A percentile compares a stretch with the other conserved stretches of the same genome.
phyloP scores from a whole-genome alignment of 2,797 vertebrate genomes.

The Gymnoscopelus braueri region DNA sequence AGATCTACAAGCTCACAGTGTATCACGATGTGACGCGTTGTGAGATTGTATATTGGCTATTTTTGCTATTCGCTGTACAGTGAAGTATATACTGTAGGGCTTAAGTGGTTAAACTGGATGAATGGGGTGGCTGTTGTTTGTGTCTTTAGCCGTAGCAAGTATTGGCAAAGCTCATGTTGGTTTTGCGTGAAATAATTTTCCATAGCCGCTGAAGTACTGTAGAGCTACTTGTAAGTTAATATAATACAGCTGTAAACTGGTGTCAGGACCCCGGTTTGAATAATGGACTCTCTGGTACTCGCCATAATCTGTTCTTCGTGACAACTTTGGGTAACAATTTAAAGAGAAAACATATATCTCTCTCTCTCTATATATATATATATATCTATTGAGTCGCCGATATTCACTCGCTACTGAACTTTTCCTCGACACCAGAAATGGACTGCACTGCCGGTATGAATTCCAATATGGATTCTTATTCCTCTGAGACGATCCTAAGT shows the following conservation, averaged over 20 bases:
- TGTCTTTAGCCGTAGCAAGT: too few species aligned
- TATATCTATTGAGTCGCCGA: conserved; percentile 23
- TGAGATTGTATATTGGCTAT: too few species aligned
- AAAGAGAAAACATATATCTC: conserved; percentile 13
- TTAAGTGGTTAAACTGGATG: too few species aligned
- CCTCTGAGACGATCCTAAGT: conserved; percentile 71
- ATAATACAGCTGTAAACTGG: conserved; percentile 55
- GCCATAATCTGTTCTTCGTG: conserved; percentile 39
- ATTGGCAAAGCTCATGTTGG: conserved; percentile 21
- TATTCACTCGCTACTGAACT: conserved; percentile 45
- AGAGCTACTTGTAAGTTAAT: conserved; percentile 46
- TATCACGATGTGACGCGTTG: too few species aligned
- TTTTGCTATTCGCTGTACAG: too few species aligned
- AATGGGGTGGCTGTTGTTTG: too few species aligned
- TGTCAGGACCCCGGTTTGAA: conserved; percentile 63
- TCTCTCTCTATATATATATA: background rate
- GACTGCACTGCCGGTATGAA: conserved; percentile 52
- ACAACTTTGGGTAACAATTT: conserved; percentile 47
- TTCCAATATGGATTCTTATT: conserved; percentile 63
- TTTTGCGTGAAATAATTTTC: conserved; percentile 28
- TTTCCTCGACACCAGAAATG: conserved; percentile 44
- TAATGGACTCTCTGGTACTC: conserved; percentile 52
- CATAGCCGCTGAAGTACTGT: conserved; percentile 24
- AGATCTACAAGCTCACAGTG: too few species aligned
- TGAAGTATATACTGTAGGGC: too few species aligned